Conservation (phyloP, 2,797 vertebrate species). For the Hyperoplus lanceolatus region DNA sequence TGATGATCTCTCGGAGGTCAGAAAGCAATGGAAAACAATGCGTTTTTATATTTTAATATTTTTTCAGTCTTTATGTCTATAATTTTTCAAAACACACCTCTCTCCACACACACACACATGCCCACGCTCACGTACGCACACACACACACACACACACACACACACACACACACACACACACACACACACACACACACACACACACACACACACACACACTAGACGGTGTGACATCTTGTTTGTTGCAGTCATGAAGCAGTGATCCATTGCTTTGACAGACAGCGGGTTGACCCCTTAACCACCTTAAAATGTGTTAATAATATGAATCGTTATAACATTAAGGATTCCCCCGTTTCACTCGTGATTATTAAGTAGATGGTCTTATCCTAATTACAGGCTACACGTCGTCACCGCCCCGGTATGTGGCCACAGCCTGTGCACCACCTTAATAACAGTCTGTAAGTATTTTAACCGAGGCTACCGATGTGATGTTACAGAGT, state of each 20-base stretch:
- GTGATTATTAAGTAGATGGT: slow-evolving; percentile 12
- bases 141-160: slow-evolving; percentile 12
- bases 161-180: not conserved
- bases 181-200: slow-evolving; percentile 8
- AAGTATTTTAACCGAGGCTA: slow-evolving; percentile 2
- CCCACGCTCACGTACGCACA: slow-evolving; percentile 6
- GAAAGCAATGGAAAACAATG: slow-evolving; percentile 23
- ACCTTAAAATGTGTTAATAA: slow-evolving; percentile 23
- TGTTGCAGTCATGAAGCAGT: slow-evolving; percentile 24
- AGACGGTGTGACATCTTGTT: slow-evolving; percentile 38
- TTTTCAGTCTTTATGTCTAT: slow-evolving; percentile 2
- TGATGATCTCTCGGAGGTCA: slow-evolving; percentile 66
- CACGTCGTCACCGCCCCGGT: slow-evolving; percentile 1
- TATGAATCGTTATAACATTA: slow-evolving; percentile 2
- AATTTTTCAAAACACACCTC: not conserved
- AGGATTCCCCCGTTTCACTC: not conserved
- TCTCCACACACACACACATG: not conserved
- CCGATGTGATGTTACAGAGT: slow-evolving; percentile 35
- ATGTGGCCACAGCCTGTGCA: slow-evolving; percentile 36
- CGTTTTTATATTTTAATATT: not conserved
- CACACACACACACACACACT: slow-evolving; percentile 6
- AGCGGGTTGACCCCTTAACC: slow-evolving; percentile 17
- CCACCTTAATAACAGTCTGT: slow-evolving; percentile 25
- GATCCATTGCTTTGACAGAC: slow-evolving; percentile 37
- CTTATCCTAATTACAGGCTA: slow-evolving; percentile 38